Percentiles rank a stretch among this genome's conserved stretches.
Evolutionary conservation across 2,888 invertebrate species (phyloP).

Genomic region (Nomada ruficornis): DNA sequence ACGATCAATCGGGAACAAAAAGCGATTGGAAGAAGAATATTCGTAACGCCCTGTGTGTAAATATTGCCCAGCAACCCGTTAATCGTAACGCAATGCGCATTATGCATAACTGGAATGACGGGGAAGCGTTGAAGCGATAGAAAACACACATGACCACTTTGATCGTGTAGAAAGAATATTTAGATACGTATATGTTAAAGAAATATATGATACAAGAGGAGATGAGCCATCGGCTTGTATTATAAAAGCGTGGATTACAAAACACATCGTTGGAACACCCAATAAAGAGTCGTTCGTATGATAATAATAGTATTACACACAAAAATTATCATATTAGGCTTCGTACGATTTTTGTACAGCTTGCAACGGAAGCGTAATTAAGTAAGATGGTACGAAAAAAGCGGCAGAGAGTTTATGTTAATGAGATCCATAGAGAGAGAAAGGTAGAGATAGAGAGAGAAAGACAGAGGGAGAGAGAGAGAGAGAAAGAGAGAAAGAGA

Average conservation of each 20-base stretch:
- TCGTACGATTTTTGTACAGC: conserved; percentile 58
- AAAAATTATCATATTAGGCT: conserved; percentile 28
- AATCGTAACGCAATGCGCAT: conserved; percentile 13
- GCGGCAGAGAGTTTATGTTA: conserved; percentile 55
- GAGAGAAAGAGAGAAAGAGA: conserved; percentile 26
- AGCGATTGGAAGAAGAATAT: background rate
- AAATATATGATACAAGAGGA: conserved; percentile 15
- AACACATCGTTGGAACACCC: conserved; percentile 16
- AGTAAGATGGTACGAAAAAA: conserved; percentile 53
- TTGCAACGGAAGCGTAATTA: conserved; percentile 69
- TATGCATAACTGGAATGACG: conserved; percentile 44
- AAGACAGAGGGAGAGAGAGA: conserved; percentile 22
- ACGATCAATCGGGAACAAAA: background rate
- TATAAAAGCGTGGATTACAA: conserved; percentile 28
- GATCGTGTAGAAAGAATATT: conserved; percentile 50
- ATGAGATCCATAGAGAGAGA: conserved; percentile 39
- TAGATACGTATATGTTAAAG: conserved; percentile 21
- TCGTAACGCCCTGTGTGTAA: background rate
- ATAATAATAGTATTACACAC: conserved; percentile 13
- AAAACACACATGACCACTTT: conserved; percentile 63
- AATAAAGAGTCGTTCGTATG: conserved; percentile 19
- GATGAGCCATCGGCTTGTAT: conserved; percentile 34
- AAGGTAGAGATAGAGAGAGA: conserved; percentile 18
- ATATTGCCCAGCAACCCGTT: conserved; percentile 35
- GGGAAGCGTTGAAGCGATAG: conserved; percentile 74